These are phyloP conservation scores for Drosophila neonasuta DNA, from an alignment of 2,888 invertebrate genomes.

Conservation along the genomic window DNA sequence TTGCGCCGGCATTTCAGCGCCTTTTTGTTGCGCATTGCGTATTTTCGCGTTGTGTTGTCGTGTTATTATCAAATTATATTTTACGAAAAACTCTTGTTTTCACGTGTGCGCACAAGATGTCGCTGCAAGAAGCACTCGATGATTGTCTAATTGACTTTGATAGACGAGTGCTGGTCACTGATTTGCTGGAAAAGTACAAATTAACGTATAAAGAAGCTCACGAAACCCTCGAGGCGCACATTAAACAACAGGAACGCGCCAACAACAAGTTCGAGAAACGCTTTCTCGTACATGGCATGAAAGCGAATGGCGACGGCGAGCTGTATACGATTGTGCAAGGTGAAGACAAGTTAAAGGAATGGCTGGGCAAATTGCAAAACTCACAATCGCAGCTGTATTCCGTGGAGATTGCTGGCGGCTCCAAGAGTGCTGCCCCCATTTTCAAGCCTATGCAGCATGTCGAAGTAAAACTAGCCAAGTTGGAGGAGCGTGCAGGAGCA, in stretches of 20 bases:
- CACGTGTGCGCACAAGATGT: constrained; percentile 37
- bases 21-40: constrained; percentile 22
- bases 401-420: constrained; percentile 77
- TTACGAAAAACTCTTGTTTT: neutral
- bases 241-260: constrained; percentile 66
- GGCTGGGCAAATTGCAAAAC: constrained; percentile 66
- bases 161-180: constrained; percentile 76
- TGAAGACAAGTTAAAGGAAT: constrained; percentile 69
- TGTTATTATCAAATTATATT: neutral
- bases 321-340: constrained; percentile 74
- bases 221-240: constrained; percentile 59
- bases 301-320: constrained; percentile 45
- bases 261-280: constrained; percentile 75
- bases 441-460: constrained; percentile 74
- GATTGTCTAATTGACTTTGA: constrained; percentile 79
- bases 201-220: constrained; percentile 72
- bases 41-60: constrained; percentile 9
- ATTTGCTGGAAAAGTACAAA: constrained; percentile 78
- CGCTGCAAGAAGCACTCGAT: constrained; percentile 68
- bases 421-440: constrained; percentile 69
- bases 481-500: constrained; percentile 46
- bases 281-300: constrained; percentile 57
- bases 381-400: constrained; percentile 75
- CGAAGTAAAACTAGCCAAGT: constrained; percentile 57
- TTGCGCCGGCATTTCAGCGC: constrained; percentile 23